Evolutionary conservation across 2,888 invertebrate genomes (phyloP), one percentile per base, ranked within the genome.

Genomic region (Eilema griseolum): DNA sequence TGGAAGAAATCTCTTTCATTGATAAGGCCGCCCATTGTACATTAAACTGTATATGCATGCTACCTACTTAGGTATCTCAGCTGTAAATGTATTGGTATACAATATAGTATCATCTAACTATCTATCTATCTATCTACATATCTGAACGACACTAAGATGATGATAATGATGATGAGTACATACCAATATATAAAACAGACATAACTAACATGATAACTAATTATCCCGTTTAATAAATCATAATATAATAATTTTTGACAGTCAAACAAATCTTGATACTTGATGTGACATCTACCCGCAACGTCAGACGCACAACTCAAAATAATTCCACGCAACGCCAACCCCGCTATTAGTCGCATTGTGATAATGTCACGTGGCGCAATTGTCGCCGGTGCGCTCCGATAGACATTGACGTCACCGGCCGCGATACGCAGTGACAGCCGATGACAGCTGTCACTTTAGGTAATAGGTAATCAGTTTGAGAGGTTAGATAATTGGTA

Each of bases 361-460:
- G 33, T 64, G 24, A 46, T 60, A 11, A 71, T 68, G 81, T 70
- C 80, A 67, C 80, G 80, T 80, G 80, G 23, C 73, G 12, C 28
- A 61, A 73, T 76, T 78, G 74, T 80, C 23, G 16, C 1, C 26
- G 71, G 61, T 46, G 20, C 70, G 79, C 70, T 69, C 64, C 72
- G 56, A 61, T 72, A 78, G 72, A 77, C 72, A 76, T 73, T 75
- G 72, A 80, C 65, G 75, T 67, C 77, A 66, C 68, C 65, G 63
- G 59, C 41, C 65, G 67, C 61, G 74, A 77, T 61, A 59, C 24
- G 65, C 59, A 14, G 56, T 66, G 79, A 77, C 74, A 74, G 46
- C 56, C 63, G 57, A 31, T 66, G 72, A 75, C 60, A 23, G n/a
- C 64, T 10, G 61, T 24, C 66, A 61, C 62, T 52, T 20, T 52